These are phyloP conservation scores for Dryobotodes eremita DNA, from an alignment of 2,888 invertebrate genomes.

Conservation along the genomic window DNA sequence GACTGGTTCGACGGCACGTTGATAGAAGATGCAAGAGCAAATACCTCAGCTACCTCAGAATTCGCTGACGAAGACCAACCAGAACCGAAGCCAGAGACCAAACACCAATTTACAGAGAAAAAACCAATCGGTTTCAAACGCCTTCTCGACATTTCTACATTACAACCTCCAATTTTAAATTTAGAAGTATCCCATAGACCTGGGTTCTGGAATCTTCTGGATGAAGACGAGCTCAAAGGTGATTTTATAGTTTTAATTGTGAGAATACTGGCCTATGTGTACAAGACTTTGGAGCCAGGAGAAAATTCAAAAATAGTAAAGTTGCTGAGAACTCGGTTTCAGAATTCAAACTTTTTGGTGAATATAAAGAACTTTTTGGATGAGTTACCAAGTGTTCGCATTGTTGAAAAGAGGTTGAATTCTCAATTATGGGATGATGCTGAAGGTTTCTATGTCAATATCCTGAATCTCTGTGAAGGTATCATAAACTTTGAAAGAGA, in stretches of 20 bases:
- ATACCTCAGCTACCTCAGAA: slow-evolving; percentile 65
- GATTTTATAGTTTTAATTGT: slow-evolving; percentile 88
- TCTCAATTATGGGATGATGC: slow-evolving; percentile 85
- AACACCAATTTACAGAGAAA: slow-evolving; percentile 77
- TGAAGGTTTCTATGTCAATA: slow-evolving; percentile 79
- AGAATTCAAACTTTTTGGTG: slow-evolving; percentile 80
- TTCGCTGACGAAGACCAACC: slow-evolving; percentile 79
- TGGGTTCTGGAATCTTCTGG: slow-evolving; percentile 86
- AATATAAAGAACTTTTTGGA: slow-evolving; percentile 78
- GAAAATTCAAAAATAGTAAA: slow-evolving; percentile 81
- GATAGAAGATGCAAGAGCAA: slow-evolving; percentile 77
- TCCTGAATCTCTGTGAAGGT: slow-evolving; percentile 80
- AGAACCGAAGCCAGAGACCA: slow-evolving; percentile 67
- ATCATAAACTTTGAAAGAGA: slow-evolving; percentile 77
- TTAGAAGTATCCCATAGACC: slow-evolving; percentile 84
- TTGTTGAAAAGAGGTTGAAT: slow-evolving; percentile 84
- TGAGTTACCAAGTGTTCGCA: slow-evolving; percentile 79
- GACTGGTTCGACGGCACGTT: slow-evolving; percentile 89
- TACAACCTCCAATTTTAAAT: slow-evolving; percentile 83
- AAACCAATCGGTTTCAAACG: slow-evolving; percentile 88
- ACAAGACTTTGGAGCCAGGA: slow-evolving; percentile 76
- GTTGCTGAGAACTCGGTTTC: slow-evolving; percentile 79
- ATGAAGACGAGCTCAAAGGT: slow-evolving; percentile 81
- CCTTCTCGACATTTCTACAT: slow-evolving; percentile 82
- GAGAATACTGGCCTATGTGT: slow-evolving; percentile 83